Evolutionary conservation across 2,888 invertebrate species (phyloP).

Genomic region (Netelia virgata): DNA sequence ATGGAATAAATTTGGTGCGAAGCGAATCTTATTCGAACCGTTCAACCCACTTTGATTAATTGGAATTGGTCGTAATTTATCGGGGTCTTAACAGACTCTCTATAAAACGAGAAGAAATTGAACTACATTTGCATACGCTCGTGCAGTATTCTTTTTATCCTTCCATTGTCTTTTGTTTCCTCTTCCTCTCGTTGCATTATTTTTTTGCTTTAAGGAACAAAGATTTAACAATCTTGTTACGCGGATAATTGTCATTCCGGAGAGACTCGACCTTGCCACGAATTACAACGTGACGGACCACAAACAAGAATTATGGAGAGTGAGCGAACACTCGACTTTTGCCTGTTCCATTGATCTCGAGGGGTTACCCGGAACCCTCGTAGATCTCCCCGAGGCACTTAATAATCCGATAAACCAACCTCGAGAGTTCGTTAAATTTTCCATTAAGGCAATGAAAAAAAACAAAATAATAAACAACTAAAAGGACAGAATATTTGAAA

Average conservation of each 20-base stretch:
- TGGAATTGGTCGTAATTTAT: no score
- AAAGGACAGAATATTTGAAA: no score
- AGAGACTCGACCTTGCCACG: slow-evolving; percentile 43
- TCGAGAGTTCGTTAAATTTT: not conserved
- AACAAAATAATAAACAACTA: not conserved
- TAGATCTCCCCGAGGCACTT: not conserved
- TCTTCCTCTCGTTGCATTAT: slow-evolving; percentile 5
- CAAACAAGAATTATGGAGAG: not conserved
- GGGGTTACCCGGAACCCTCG: not conserved
- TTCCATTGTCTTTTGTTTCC: not conserved
- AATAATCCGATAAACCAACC: not conserved
- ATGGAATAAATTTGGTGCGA: not conserved
- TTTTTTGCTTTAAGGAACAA: slow-evolving; percentile 18
- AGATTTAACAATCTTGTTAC: slow-evolving; percentile 52
- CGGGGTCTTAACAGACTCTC: no score
- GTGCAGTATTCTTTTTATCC: not conserved
- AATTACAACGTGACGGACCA: slow-evolving; percentile 25
- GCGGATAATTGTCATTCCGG: slow-evolving; percentile 53
- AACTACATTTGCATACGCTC: not conserved
- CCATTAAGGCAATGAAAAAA: slow-evolving; percentile 1
- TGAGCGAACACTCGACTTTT: slow-evolving; percentile 3
- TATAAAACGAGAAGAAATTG: not conserved
- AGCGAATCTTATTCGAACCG: not conserved
- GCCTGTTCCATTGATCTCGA: not conserved
- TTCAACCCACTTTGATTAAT: not conserved